Evolutionary conservation across 2,113 vertebrate species (phyloP).

Genomic region (Octodon degus): DNA sequence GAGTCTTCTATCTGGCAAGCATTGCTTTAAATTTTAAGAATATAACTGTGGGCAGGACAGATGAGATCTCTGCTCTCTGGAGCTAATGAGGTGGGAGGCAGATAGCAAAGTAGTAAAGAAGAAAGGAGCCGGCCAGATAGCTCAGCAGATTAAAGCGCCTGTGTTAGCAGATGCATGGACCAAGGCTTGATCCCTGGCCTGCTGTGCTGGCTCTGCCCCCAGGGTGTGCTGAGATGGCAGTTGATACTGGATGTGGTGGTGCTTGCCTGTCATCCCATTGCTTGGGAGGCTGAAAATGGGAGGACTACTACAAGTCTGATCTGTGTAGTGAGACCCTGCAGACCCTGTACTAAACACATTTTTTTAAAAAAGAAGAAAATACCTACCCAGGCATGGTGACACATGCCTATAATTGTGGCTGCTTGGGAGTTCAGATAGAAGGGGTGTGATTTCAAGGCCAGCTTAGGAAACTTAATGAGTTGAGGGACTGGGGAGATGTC

Average conservation of each 20-base stretch:
- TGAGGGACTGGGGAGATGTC: no score
- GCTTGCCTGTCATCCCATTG: no score
- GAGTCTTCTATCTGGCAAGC: neutral
- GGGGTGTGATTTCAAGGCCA: neutral
- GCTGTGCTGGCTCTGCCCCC: no score
- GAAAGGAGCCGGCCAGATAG: neutral
- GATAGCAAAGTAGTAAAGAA: neutral
- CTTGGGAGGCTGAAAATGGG: no score
- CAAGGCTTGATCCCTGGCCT: no score
- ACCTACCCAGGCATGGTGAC: neutral
- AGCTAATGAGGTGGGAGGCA: neutral
- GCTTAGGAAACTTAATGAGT: neutral
- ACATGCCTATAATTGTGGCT: neutral
- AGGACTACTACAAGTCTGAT: no score
- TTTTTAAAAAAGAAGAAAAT: neutral
- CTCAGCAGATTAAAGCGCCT: no score
- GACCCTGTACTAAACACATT: no score
- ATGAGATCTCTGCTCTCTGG: neutral
- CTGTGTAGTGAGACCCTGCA: no score
- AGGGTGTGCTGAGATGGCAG: no score
- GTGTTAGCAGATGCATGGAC: no score
- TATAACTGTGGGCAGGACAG: neutral
- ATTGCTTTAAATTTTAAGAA: neutral
- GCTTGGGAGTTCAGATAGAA: neutral
- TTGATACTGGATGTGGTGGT: no score